A percentile compares a stretch with the other conserved stretches of the same genome.
Evolutionary conservation across 1,140 invertebrate genomes (phyloP).

Genomic region (Panulirus ornatus): DNA sequence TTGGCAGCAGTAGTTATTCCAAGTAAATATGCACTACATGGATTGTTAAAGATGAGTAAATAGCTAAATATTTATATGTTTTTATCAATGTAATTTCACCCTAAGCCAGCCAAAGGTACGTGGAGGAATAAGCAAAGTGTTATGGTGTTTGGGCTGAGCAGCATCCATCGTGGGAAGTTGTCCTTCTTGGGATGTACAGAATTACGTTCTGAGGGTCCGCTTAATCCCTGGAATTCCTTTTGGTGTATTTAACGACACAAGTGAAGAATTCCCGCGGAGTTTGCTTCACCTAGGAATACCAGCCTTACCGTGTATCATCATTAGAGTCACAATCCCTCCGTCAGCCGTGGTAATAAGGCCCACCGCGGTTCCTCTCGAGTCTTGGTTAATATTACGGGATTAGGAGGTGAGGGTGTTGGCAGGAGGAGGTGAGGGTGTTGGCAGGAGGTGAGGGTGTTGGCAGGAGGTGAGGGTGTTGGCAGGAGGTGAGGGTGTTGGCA

Average conservation of each 20-base stretch:
- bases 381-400: background rate
- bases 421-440: background rate
- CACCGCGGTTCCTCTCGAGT: background rate
- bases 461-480: background rate
- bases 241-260: background rate
- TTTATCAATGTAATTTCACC: no score
- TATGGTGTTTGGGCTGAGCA: no score
- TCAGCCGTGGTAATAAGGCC: background rate
- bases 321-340: background rate
- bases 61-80: no score
- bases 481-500: background rate
- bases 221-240: no score
- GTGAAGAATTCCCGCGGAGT: background rate
- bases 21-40: no score
- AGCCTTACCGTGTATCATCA: background rate
- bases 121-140: no score
- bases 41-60: no score
- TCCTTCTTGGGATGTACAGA: no score
- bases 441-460: background rate
- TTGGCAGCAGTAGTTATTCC: no score
- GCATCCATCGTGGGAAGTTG: no score
- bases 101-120: no score
- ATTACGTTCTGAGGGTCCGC: no score
- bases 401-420: background rate
- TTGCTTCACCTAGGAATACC: background rate